phyloP scores from a whole-genome alignment of 2,797 vertebrate genomes.

The Premnoplex brunnescens region DNA sequence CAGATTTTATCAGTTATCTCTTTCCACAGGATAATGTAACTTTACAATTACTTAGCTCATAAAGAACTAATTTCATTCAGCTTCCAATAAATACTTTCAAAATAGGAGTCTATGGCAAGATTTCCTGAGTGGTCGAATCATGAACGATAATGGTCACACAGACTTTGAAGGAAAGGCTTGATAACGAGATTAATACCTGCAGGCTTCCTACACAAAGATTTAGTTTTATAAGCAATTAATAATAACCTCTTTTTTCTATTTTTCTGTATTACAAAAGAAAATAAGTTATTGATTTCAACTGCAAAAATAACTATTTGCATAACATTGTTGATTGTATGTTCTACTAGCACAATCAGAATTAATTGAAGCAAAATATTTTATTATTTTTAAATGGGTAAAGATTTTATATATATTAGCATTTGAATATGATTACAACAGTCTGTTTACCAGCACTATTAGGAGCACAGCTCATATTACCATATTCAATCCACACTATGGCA shows the following conservation, averaged over 20 bases:
- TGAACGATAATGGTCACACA: conserved; percentile 49
- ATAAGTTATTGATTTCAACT: conserved; percentile 77
- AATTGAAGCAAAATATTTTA: conserved; percentile 72
- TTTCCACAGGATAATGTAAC: conserved; percentile 64
- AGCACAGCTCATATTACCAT: conserved; percentile 5
- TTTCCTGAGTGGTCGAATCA: conserved; percentile 37
- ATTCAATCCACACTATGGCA: neutral
- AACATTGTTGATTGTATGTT: conserved; percentile 68
- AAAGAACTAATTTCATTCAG: conserved; percentile 67
- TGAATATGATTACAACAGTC: conserved; percentile 57
- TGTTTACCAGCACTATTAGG: conserved; percentile 27
- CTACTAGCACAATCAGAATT: conserved; percentile 72
- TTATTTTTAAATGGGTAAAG: conserved; percentile 76
- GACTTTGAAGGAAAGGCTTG: conserved; percentile 45
- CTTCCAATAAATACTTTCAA: conserved; percentile 49
- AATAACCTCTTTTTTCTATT: conserved; percentile 49
- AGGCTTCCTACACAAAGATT: conserved; percentile 54
- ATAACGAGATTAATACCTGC: conserved; percentile 64
- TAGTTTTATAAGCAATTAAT: conserved; percentile 71
- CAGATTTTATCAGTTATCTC: conserved; percentile 62
- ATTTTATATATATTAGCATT: conserved; percentile 67
- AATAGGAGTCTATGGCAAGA: conserved; percentile 10
- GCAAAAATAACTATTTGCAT: conserved; percentile 76
- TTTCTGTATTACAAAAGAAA: conserved; percentile 72
- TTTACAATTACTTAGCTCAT: conserved; percentile 73